Evolutionary conservation across 2,888 invertebrate species (phyloP).

Genomic region (Allygus modestus): DNA sequence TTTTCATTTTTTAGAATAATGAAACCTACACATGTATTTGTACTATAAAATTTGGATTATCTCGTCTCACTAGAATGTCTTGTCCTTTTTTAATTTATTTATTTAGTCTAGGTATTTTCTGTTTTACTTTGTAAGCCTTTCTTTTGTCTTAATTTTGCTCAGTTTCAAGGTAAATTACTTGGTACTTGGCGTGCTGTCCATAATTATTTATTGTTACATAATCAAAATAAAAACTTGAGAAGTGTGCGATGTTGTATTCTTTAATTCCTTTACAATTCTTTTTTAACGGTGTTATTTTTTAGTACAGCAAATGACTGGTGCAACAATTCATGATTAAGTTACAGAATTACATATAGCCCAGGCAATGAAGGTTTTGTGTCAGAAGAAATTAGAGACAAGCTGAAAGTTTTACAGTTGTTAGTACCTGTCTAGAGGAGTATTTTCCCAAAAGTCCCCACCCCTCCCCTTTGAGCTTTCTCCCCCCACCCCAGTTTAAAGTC

Average conservation of each 20-base stretch:
- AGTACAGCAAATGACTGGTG: no score
- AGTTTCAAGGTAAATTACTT: background rate
- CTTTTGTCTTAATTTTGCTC: background rate
- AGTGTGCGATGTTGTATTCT: background rate
- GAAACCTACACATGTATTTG: no score
- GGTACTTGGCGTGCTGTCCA: background rate
- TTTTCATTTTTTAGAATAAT: no score
- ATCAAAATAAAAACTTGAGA: slow-evolving; percentile 19
- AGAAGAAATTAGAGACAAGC: no score
- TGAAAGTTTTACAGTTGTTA: no score
- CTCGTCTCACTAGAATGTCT: slow-evolving; percentile 4
- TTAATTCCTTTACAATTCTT: background rate
- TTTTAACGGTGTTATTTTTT: background rate
- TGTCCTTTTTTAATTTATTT: slow-evolving; percentile 34
- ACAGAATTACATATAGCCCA: no score
- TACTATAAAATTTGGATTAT: background rate
- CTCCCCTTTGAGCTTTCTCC: no score
- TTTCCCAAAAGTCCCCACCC: no score
- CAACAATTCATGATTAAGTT: no score
- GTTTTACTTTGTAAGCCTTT: background rate
- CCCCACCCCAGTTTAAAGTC: no score
- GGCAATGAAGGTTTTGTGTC: no score
- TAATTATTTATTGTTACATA: slow-evolving; percentile 15
- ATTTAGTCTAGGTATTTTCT: slow-evolving; percentile 3
- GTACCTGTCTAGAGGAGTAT: no score